Base-by-base conservation (phyloP, 2,888 invertebrate genomes). In the Acronicta psi region DNA sequence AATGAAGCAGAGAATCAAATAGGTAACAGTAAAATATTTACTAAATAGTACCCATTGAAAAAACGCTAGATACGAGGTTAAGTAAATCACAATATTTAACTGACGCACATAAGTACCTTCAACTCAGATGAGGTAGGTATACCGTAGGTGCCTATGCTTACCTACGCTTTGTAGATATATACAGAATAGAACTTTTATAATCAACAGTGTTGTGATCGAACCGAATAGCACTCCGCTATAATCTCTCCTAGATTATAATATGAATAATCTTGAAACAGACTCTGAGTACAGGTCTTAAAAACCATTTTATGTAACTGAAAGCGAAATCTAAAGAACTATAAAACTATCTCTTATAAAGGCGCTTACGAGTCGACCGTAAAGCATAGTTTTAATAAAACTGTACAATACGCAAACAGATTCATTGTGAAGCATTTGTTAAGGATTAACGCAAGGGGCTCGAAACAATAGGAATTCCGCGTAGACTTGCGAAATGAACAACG, bases 381-480 rank as follows among this genome's bases (percentile, higher is more conserved):
- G 16, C 10, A 42, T 47, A 45, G 41, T 45, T 54, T 47, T 57
- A 75, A 70, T 68, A 67, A 44, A 80, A 81, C 79, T 73, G 79
- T 76, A 77, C 74, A 80, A 77, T 73, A 80, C 75, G 81, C 82
- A 80, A 82, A 83, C 23, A 50, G 40, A 64, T 43, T 69, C 71
- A 77, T 75, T 77, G 70, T 77, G 58, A 56, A 77, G 70, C 75
- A 80, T 79, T 81, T 74, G 82, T 70, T 57, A 74, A 72, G 80
- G 83, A 82, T 82, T 81, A 80, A 66, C 67, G 63, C 75, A 73
- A 75, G 71, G 71, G 70, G 69, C 63, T 75, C 62, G 61, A 58
- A 52, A 61, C 68, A 58, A 81, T 70, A 68, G 70, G 59, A 29
- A 20, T 80, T 75, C 69, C 47, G 37, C 58, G 79, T 69, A 73